phyloP scores from a whole-genome alignment of 2,797 vertebrate genomes.

The Xiphophorus birchmanni region DNA sequence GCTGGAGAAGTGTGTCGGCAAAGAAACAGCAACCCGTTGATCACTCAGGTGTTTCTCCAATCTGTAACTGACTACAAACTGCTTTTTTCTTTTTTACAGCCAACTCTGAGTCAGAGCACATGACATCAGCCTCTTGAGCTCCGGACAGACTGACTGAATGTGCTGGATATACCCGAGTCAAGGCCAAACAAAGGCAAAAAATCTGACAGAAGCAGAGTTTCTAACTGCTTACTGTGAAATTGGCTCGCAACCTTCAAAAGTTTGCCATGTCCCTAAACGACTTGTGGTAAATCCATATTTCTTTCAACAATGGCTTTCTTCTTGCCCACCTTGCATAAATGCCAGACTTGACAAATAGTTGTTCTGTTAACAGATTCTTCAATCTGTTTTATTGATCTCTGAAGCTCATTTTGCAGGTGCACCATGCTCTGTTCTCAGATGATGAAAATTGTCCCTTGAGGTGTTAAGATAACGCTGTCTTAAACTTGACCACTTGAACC shows the following conservation, averaged over 20 bases:
- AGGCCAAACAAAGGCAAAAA: neutral
- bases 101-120: neutral
- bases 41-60: conserved; percentile 29
- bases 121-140: conserved; percentile 16
- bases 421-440: neutral
- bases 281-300: neutral
- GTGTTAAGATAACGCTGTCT: neutral
- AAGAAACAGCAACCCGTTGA: conserved; percentile 45
- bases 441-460: neutral
- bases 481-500: neutral
- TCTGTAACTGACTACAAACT: conserved; percentile 23
- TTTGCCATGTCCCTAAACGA: neutral
- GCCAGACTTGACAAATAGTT: neutral
- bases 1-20: conserved; percentile 48
- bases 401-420: neutral
- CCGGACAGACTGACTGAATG: conserved; percentile 28
- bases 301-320: neutral
- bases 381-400: neutral
- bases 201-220: neutral
- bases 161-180: conserved; percentile 8
- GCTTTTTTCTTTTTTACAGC: conserved; percentile 26
- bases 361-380: neutral
- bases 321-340: neutral
- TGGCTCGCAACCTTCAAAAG: neutral
- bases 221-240: neutral